These are phyloP conservation scores for Callopanchax toddi DNA, from an alignment of 2,113 vertebrate species.

Conservation along the genomic window DNA sequence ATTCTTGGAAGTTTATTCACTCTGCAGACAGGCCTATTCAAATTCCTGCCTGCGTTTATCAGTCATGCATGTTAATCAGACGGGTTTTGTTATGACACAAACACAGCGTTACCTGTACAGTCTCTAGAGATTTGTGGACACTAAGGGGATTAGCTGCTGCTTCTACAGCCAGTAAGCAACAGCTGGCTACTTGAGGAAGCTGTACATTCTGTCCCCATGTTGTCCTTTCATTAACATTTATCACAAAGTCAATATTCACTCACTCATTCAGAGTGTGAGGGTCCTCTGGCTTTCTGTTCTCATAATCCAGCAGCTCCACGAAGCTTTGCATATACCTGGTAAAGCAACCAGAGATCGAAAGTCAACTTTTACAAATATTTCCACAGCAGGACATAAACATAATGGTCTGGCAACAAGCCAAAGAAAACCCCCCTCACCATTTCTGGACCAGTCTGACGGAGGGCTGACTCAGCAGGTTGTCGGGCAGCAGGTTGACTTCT, in stretches of 20 bases:
- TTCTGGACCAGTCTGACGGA: constrained; percentile 90
- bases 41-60: constrained; percentile 18
- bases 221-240: constrained; percentile 5
- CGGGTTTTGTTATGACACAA: constrained; percentile 29
- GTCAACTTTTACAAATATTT: not conserved
- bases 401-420: not conserved
- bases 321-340: constrained; percentile 97
- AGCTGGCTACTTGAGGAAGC: constrained; percentile 11
- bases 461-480: constrained; percentile 90
- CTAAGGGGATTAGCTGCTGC: constrained; percentile 18
- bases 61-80: constrained; percentile 23
- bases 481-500: constrained; percentile 92
- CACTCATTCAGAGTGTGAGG: constrained; percentile 88
- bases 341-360: constrained; percentile 34
- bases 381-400: constrained; percentile 6
- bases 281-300: constrained; percentile 91
- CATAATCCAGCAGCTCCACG: constrained; percentile 91
- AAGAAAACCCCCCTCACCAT: constrained; percentile 79
- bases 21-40: constrained; percentile 11
- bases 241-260: constrained; percentile 60
- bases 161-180: constrained; percentile 1
- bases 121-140: constrained; percentile 6
- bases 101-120: constrained; percentile 28
- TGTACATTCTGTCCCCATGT: not conserved
- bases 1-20: not conserved